phyloP scores from a whole-genome alignment of 37 sponge, comb jelly and placozoan genomes.

The Beroe forskalii region DNA sequence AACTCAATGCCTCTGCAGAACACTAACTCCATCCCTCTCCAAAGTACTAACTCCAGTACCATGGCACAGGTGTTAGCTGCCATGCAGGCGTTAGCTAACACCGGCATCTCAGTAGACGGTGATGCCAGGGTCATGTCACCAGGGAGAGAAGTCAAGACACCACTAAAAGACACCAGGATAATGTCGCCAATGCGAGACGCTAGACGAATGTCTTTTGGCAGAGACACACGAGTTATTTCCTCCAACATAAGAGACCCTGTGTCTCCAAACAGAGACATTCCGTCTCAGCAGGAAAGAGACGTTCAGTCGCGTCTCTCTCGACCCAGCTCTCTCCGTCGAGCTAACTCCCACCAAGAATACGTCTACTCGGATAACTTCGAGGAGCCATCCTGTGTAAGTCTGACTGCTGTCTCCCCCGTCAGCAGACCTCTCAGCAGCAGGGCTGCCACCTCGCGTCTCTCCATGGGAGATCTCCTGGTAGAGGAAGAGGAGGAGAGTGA shows the following conservation, averaged over 20 bases:
- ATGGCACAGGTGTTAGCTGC: conserved; percentile 58
- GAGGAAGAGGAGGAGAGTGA: background rate
- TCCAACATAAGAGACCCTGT: background rate
- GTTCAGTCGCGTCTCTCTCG: background rate
- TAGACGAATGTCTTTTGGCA: background rate
- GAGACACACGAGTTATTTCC: background rate
- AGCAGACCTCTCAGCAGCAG: background rate
- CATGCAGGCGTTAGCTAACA: conserved; percentile 38
- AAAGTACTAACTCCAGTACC: background rate
- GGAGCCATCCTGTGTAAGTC: conserved; percentile 21
- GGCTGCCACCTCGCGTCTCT: background rate
- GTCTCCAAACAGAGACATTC: background rate
- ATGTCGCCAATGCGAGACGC: too few relatives aligned
- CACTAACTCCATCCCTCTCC: background rate
- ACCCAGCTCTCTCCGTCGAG: conserved; percentile 6
- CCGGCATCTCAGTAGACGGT: background rate
- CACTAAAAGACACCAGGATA: background rate
- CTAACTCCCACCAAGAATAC: conserved; percentile 13
- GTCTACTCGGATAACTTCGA: conserved; percentile 21
- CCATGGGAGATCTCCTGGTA: background rate
- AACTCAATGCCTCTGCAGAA: too few relatives aligned
- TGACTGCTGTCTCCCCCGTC: background rate
- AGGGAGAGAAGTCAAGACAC: background rate
- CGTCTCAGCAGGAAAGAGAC: conserved; percentile 17
- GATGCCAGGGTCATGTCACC: background rate